phyloP scores from a whole-genome alignment of 2,113 vertebrate genomes.

The Campylorhamphus procurvoides region DNA sequence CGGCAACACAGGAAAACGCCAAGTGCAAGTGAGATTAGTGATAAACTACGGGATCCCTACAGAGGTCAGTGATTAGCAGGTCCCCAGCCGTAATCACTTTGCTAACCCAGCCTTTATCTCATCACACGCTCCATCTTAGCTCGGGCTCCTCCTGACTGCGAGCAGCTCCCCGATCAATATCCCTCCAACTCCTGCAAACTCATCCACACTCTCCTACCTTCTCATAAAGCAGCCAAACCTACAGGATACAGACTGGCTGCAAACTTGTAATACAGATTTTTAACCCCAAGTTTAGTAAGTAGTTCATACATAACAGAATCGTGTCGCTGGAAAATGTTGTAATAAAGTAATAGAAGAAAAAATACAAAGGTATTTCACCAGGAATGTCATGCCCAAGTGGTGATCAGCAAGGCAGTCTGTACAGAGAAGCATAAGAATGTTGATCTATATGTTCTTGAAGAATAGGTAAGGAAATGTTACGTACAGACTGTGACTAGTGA shows the following conservation, averaged over 20 bases:
- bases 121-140: constrained; percentile 58
- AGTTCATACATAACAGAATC: neutral
- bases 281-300: neutral
- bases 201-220: neutral
- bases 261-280: neutral
- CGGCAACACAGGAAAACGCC: constrained; percentile 65
- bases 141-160: constrained; percentile 15
- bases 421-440: neutral
- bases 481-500: neutral
- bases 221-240: neutral
- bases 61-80: constrained; percentile 79
- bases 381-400: neutral
- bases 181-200: neutral
- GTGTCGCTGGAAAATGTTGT: neutral
- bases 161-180: constrained; percentile 67
- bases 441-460: neutral
- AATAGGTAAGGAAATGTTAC: neutral
- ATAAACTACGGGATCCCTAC: constrained; percentile 75
- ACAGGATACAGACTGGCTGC: neutral
- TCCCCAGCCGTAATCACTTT: constrained; percentile 61
- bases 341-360: neutral
- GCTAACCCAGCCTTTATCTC: constrained; percentile 69
- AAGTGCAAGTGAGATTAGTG: constrained; percentile 72
- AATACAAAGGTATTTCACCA: neutral
- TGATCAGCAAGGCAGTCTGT: neutral